Evolutionary conservation across 1,140 invertebrate species (phyloP).

Genomic region (Wiebesia pumilae): DNA sequence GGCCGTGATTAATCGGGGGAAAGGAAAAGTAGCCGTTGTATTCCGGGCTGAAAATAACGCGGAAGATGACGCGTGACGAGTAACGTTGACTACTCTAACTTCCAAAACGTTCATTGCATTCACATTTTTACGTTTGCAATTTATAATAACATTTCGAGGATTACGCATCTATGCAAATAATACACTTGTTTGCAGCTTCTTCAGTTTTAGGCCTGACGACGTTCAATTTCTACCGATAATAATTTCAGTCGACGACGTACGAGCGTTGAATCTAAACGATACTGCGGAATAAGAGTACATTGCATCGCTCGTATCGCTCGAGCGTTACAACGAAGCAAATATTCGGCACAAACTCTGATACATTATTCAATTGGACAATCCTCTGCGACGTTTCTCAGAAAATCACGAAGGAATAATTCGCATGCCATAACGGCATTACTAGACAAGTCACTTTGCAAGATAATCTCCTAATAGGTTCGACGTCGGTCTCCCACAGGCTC

Average conservation of each 20-base stretch:
- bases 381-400: background rate
- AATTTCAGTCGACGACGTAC: too few species aligned
- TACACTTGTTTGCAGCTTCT: too few species aligned
- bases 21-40: background rate
- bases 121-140: background rate
- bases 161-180: background rate
- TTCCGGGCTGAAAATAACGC: background rate
- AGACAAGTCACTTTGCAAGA: slow-evolving; percentile 24
- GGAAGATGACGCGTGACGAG: background rate
- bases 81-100: background rate
- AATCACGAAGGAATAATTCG: background rate
- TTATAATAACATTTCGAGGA: too few species aligned
- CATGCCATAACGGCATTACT: background rate
- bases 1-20: background rate
- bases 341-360: background rate
- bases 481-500: background rate
- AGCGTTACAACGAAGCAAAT: background rate
- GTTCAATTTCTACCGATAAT: too few species aligned
- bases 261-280: too few species aligned
- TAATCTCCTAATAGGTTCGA: slow-evolving; percentile 28
- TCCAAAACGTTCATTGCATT: background rate
- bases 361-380: background rate
- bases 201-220: too few species aligned
- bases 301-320: background rate
- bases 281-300: too few species aligned